Conservation (phyloP, 2,113 vertebrate species). For the Campylorhamphus procurvoides region DNA sequence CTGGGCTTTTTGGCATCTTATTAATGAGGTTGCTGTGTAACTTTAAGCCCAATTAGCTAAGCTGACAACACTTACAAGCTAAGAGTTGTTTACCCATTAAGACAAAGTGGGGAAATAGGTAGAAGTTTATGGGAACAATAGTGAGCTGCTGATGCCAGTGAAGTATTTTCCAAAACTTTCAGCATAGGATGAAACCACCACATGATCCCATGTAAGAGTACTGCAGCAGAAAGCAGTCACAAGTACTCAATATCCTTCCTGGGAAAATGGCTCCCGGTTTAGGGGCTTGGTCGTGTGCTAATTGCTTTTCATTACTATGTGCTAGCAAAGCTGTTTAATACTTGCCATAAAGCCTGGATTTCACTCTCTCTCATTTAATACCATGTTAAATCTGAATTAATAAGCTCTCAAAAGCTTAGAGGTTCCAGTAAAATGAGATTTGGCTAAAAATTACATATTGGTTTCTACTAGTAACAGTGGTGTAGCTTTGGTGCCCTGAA, state of each 20-base stretch:
- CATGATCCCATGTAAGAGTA: neutral
- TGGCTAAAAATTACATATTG: neutral
- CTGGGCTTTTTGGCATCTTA: neutral
- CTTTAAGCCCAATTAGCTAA: neutral
- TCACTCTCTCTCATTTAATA: constrained; percentile 41
- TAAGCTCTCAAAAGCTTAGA: constrained; percentile 49
- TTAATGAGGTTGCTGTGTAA: neutral
- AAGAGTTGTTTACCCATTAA: neutral
- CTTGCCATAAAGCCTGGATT: constrained; percentile 43
- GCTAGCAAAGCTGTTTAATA: constrained; percentile 45
- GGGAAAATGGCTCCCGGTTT: constrained; percentile 17
- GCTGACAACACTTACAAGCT: neutral
- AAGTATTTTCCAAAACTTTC: constrained; percentile 1
- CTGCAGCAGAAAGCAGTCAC: constrained; percentile 14
- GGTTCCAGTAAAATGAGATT: constrained; percentile 60
- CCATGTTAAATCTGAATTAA: constrained; percentile 39
- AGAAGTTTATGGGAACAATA: constrained; percentile 50
- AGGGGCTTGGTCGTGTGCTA: neutral
- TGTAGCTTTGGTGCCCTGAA: neutral
- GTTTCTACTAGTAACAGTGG: neutral
- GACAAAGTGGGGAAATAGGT: constrained; percentile 2
- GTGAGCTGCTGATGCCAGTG: constrained; percentile 9
- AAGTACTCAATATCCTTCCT: constrained; percentile 41
- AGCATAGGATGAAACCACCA: neutral
- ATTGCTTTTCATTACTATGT: constrained; percentile 27